Percentiles rank a stretch among this genome's conserved stretches.
Evolutionary conservation across 2,113 vertebrate species (phyloP).

Genomic region (Neotragus pygmaeus): DNA sequence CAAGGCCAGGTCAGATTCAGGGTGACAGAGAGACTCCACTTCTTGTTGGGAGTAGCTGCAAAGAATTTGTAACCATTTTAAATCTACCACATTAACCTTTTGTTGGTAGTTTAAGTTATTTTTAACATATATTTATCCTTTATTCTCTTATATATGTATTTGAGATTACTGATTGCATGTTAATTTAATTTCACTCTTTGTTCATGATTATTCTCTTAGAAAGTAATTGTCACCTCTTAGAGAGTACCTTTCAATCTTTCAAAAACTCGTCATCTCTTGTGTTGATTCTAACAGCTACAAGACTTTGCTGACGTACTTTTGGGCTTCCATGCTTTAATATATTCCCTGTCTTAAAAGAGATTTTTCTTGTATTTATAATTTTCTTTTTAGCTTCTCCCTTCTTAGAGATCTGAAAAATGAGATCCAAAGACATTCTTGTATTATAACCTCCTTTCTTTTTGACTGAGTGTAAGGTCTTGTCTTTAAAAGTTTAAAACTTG

Average conservation of each 20-base stretch:
- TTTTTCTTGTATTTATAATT: conserved; percentile 38
- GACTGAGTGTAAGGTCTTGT: conserved; percentile 50
- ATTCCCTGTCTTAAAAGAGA: conserved; percentile 29
- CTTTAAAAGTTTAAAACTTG: conserved; percentile 60
- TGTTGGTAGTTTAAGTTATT: not conserved
- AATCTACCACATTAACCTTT: not conserved
- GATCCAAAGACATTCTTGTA: conserved; percentile 42
- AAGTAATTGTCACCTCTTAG: not conserved
- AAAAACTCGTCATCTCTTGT: not conserved
- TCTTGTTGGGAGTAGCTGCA: not conserved
- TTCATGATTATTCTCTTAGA: conserved; percentile 23
- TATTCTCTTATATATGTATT: not conserved
- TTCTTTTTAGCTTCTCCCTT: conserved; percentile 47
- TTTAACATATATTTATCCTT: conserved; percentile 25
- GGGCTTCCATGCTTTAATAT: conserved; percentile 16
- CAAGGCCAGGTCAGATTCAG: not conserved
- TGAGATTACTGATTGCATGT: not conserved
- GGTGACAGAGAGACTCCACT: not conserved
- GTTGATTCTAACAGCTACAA: not conserved
- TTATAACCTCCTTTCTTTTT: conserved; percentile 50
- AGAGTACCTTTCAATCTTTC: conserved; percentile 14
- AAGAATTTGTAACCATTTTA: not conserved
- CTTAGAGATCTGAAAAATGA: conserved; percentile 59
- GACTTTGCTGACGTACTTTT: not conserved
- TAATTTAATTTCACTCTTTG: conserved; percentile 22